phyloP scores from a whole-genome alignment of 2,797 vertebrate species.

The Anomalospiza imberbis region DNA sequence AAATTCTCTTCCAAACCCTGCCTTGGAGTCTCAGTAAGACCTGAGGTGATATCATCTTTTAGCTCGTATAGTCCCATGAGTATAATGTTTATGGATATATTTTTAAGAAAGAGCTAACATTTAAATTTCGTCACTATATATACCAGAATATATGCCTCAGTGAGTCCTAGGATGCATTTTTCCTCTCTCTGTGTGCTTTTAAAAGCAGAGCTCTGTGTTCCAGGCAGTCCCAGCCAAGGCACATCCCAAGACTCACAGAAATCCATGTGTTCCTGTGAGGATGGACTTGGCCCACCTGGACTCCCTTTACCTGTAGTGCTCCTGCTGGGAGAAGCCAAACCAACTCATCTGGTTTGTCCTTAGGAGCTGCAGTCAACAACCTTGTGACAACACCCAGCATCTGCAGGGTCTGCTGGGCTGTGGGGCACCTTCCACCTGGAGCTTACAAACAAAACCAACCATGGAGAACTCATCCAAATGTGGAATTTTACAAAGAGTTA shows the following conservation, averaged over 20 bases:
- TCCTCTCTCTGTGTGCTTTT: not conserved
- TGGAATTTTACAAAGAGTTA: not conserved
- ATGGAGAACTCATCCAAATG: not conserved
- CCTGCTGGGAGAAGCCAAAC: not conserved
- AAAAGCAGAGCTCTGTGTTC: not conserved
- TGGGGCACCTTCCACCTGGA: not conserved
- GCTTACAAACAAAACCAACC: not conserved
- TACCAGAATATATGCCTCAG: not conserved
- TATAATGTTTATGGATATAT: not conserved
- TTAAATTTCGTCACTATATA: not conserved
- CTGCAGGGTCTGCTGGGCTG: not conserved
- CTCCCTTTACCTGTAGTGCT: not conserved
- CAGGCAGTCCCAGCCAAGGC: not conserved
- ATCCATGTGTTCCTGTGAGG: not conserved
- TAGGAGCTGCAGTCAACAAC: rapidly evolving
- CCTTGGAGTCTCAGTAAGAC: not conserved
- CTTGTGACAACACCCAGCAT: not conserved
- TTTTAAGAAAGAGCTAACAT: not conserved
- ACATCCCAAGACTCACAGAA: not conserved
- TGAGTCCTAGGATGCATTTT: not conserved
- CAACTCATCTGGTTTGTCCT: rapidly evolving
- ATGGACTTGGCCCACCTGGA: not conserved
- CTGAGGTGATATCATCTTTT: not conserved
- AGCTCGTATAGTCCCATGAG: not conserved
- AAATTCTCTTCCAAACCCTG: not conserved